phyloP scores from a whole-genome alignment of 2,113 vertebrate genomes.

The Papio anubis region DNA sequence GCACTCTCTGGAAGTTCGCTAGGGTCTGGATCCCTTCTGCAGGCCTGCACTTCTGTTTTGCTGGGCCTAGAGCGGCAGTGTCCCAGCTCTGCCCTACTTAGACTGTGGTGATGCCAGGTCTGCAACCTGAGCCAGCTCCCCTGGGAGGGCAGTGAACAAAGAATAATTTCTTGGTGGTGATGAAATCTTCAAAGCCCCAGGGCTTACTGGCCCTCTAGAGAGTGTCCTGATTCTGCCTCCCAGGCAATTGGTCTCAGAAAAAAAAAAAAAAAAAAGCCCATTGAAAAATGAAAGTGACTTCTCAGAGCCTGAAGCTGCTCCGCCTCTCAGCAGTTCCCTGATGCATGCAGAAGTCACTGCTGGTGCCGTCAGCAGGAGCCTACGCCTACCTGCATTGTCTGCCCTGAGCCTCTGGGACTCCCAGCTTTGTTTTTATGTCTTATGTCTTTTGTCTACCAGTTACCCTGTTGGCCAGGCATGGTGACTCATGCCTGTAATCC shows the following conservation, averaged over 20 bases:
- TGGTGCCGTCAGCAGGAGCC: not conserved
- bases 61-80: not conserved
- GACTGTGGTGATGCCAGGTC: not conserved
- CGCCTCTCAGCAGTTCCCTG: accelerated
- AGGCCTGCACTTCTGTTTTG: not conserved
- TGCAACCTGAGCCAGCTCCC: not conserved
- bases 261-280: no score
- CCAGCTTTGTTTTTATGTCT: not conserved
- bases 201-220: not conserved
- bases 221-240: not conserved
- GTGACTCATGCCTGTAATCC: no score
- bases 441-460: not conserved
- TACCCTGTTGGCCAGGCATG: no score
- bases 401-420: not conserved
- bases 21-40: not conserved
- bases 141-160: not conserved
- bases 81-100: not conserved
- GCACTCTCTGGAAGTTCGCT: no score
- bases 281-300: not conserved
- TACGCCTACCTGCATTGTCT: not conserved
- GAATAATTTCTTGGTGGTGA: not conserved
- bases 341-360: no score
- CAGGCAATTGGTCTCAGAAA: not conserved
- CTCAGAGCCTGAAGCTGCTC: not conserved
- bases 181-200: not conserved